phyloP scores from a whole-genome alignment of 2,797 vertebrate species.

The Agapornis canus region DNA sequence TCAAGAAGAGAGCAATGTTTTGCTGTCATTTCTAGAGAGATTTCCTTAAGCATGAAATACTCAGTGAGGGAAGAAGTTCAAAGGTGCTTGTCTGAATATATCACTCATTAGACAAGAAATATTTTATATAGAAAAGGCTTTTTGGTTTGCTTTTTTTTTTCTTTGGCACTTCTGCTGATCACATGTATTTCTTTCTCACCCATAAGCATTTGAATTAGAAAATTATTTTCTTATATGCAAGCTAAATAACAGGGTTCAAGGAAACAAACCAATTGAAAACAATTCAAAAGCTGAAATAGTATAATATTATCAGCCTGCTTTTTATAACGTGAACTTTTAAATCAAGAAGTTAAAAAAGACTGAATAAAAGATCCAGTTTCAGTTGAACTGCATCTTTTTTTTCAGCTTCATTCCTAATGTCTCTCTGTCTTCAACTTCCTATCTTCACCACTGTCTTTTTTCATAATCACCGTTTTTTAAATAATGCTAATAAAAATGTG shows the following conservation, averaged over 20 bases:
- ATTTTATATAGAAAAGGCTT: neutral
- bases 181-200: neutral
- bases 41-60: neutral
- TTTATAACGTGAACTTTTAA: neutral
- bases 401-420: neutral
- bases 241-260: neutral
- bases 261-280: neutral
- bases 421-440: neutral
- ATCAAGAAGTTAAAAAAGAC: neutral
- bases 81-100: neutral
- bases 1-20: neutral
- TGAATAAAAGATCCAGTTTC: neutral
- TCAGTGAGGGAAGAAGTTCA: neutral
- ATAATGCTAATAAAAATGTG: neutral
- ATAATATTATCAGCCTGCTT: neutral
- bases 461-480: neutral
- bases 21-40: neutral
- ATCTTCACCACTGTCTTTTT: neutral
- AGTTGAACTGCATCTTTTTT: neutral
- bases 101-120: neutral
- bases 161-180: neutral
- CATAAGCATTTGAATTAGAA: neutral
- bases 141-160: neutral
- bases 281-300: neutral
- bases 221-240: neutral